phyloP scores from a whole-genome alignment of 2,113 vertebrate species.

The Fulica atra region DNA sequence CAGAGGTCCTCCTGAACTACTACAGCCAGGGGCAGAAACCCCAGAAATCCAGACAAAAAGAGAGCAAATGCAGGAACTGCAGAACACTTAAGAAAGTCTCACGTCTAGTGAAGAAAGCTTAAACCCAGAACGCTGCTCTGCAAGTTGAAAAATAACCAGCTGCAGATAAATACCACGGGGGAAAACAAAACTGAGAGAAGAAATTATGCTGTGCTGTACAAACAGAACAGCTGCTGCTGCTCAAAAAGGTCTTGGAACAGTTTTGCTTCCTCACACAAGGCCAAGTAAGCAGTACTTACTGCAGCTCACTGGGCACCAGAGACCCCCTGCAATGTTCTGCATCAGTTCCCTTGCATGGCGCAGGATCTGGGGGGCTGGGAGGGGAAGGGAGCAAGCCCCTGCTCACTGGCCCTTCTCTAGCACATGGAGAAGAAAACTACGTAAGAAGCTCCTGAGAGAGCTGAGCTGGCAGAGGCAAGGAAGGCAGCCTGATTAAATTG shows the following conservation, averaged over 20 bases:
- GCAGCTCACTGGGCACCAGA: background rate
- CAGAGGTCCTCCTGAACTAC: background rate
- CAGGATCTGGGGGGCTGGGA: background rate
- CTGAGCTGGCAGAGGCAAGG: background rate
- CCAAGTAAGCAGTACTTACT: background rate
- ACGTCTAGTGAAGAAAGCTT: background rate
- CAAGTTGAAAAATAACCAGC: background rate
- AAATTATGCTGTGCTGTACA: background rate
- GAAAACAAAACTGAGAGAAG: background rate
- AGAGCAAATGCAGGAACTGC: background rate
- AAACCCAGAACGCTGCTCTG: background rate
- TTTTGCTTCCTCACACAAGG: background rate
- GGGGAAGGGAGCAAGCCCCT: background rate
- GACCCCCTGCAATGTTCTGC: rapidly evolving
- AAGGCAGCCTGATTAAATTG: background rate
- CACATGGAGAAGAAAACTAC: background rate
- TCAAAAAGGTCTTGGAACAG: background rate
- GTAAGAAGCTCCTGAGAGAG: background rate
- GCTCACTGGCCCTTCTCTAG: background rate
- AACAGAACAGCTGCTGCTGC: background rate
- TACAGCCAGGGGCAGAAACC: background rate
- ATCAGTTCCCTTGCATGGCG: rapidly evolving
- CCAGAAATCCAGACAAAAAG: background rate
- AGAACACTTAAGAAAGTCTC: background rate
- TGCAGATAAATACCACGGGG: background rate